Evolutionary conservation across 1,140 invertebrate genomes (phyloP).

Genomic region (Eurosta solidaginis): DNA sequence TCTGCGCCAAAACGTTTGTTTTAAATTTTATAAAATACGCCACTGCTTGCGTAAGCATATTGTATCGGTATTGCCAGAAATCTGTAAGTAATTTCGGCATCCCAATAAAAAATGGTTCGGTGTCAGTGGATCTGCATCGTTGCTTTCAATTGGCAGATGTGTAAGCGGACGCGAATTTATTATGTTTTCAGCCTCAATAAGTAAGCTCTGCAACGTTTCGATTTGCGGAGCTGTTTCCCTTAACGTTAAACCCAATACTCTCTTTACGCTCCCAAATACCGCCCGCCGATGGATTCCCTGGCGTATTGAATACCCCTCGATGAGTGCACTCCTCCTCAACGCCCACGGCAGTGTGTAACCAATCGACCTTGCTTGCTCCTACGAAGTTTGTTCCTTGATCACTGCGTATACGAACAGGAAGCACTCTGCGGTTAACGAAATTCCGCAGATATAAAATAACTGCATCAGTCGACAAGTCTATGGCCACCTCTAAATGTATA

Average conservation of each 20-base stretch:
- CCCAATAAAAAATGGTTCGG: too few species aligned
- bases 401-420: too few species aligned
- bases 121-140: not conserved
- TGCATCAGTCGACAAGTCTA: not conserved
- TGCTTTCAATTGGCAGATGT: not conserved
- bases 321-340: not conserved
- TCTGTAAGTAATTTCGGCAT: too few species aligned
- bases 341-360: not conserved
- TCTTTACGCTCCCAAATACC: too few species aligned
- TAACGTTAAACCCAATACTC: too few species aligned
- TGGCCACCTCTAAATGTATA: not conserved
- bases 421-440: not conserved
- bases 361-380: not conserved
- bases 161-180: not conserved
- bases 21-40: not conserved
- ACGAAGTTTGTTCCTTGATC: constrained; percentile 24
- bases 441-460: not conserved
- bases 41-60: not conserved
- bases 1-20: too few species aligned
- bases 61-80: not conserved
- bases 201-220: too few species aligned
- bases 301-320: not conserved
- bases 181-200: not conserved
- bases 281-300: not conserved
- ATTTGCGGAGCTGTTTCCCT: too few species aligned